Evolutionary conservation across 2,888 invertebrate species (phyloP).

Genomic region (Horisme vitalbata): DNA sequence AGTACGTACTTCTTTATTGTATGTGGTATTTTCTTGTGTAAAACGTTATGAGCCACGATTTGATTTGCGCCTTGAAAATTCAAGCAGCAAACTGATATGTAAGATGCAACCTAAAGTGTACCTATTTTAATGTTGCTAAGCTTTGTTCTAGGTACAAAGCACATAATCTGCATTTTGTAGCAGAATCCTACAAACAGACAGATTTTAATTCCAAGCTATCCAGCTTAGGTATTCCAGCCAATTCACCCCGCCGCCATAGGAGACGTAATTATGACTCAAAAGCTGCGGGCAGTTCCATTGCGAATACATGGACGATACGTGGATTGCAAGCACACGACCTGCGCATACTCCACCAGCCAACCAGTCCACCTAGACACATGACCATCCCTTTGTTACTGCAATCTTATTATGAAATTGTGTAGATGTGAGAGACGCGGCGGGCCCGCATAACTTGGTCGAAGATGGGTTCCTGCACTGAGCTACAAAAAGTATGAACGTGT

Average conservation of each 20-base stretch:
- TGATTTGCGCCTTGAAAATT: too few relatives aligned
- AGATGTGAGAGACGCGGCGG: conserved; percentile 47
- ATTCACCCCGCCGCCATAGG: conserved; percentile 18
- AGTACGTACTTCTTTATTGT: too few relatives aligned
- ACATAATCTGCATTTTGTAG: background rate
- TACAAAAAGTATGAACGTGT: conserved; percentile 80
- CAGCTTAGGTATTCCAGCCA: conserved; percentile 2
- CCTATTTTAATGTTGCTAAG: too few relatives aligned
- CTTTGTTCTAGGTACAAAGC: too few relatives aligned
- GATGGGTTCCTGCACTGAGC: conserved; percentile 65
- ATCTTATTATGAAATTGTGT: conserved; percentile 26
- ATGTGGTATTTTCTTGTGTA: too few relatives aligned
- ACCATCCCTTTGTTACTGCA: conserved; percentile 48
- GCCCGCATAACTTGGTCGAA: conserved; percentile 51
- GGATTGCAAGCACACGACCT: conserved; percentile 68
- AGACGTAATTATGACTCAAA: conserved; percentile 59
- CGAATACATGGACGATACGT: conserved; percentile 73
- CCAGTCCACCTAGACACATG: conserved; percentile 54
- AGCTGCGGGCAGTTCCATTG: conserved; percentile 67
- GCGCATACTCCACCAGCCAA: conserved; percentile 64
- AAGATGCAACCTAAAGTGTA: too few relatives aligned
- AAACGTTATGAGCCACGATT: too few relatives aligned
- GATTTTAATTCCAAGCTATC: background rate
- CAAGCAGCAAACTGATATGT: too few relatives aligned
- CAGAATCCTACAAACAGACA: background rate